These are phyloP conservation scores for Cyclopterus lumpus DNA, from an alignment of 2,797 vertebrate genomes.

Conservation along the genomic window DNA sequence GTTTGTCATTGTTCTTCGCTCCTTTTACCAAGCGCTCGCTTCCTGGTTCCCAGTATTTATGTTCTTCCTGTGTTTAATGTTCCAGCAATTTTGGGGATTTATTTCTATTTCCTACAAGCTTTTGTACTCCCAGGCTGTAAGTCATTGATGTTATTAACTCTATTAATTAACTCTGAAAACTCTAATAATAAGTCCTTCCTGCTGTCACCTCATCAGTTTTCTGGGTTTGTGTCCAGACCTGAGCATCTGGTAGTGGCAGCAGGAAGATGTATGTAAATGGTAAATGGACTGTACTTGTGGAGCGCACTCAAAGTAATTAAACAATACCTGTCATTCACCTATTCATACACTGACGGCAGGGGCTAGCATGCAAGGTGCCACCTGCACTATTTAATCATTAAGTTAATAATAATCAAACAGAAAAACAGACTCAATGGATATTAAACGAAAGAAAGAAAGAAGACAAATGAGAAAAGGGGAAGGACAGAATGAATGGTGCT, in stretches of 20 bases:
- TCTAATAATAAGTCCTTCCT: neutral
- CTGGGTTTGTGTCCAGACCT: neutral
- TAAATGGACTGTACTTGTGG: no score
- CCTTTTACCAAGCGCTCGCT: neutral
- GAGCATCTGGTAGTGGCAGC: neutral
- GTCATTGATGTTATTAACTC: neutral
- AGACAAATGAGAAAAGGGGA: neutral
- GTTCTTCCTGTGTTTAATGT: conserved; percentile 1
- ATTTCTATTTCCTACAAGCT: neutral
- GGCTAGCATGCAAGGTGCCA: neutral
- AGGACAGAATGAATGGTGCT: neutral
- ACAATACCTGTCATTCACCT: neutral
- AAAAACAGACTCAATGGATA: neutral
- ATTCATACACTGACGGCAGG: neutral
- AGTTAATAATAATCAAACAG: neutral
- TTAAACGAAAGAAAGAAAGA: neutral
- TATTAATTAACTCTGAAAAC: neutral
- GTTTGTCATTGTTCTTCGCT: neutral
- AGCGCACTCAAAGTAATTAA: neutral
- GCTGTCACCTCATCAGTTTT: neutral
- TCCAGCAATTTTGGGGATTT: neutral
- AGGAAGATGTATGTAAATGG: no score
- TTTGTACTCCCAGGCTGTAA: neutral
- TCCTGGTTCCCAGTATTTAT: neutral
- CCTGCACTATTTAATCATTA: neutral